Evolutionary conservation across 2,113 vertebrate species (phyloP).

Genomic region (Elanus axillaris): DNA sequence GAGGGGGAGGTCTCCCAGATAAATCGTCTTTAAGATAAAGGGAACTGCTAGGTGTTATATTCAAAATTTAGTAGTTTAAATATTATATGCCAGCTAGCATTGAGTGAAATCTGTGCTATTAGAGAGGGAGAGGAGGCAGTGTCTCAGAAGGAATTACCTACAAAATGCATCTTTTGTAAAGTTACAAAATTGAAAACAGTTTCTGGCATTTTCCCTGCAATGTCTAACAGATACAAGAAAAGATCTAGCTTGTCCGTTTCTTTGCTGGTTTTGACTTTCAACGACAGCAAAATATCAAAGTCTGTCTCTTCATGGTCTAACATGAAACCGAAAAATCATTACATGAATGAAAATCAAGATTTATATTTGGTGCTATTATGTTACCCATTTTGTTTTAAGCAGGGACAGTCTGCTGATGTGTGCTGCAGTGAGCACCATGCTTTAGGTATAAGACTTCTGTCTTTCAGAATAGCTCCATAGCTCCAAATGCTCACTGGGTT

Average conservation of each 20-base stretch:
- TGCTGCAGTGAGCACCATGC: not conserved
- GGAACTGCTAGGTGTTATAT: not conserved
- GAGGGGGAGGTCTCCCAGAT: not conserved
- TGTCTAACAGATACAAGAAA: not conserved
- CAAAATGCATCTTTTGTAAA: not conserved
- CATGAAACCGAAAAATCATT: not conserved
- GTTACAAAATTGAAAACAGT: not conserved
- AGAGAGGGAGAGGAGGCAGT: not conserved
- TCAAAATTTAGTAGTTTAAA: not conserved
- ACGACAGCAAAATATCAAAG: not conserved
- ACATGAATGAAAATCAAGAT: not conserved
- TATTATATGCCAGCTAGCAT: not conserved
- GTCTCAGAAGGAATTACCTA: not conserved
- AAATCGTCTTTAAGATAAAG: not conserved
- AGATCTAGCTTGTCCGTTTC: not conserved
- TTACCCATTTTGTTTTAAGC: not conserved
- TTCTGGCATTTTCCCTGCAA: not conserved
- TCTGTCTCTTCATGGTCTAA: not conserved
- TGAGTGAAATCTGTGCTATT: not conserved
- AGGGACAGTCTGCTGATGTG: not conserved
- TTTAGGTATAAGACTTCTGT: rapidly evolving
- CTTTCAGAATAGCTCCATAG: not conserved
- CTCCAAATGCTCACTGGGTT: not conserved
- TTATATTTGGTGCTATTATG: not conserved
- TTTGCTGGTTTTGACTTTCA: not conserved